Base-by-base conservation (phyloP, 2,888 invertebrate species). In the Ferrisia virgata region DNA sequence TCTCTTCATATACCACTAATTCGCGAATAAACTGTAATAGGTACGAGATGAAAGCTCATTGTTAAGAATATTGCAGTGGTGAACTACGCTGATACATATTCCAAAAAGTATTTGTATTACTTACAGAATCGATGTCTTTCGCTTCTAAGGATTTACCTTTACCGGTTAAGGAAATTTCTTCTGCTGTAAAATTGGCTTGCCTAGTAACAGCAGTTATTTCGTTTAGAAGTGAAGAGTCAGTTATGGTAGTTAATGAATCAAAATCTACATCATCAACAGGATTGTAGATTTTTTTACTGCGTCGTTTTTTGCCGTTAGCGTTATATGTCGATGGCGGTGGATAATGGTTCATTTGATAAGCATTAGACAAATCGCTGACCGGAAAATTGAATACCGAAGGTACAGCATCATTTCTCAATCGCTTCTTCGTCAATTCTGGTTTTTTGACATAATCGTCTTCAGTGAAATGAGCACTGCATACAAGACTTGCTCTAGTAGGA, bases 391-490 rank as follows among this genome's bases (percentile, higher is more conserved):
- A 81, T 53, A 81, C 43, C 15, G 81, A 53, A 0, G 81, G 81
- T 31, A 81, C 81, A 33, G 81, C 81, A 22, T 53, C 47, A 33
- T 31, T 53, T 47, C 43, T 58, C 18, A 81, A 18, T 13, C 81
- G 81, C 58, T 33, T 81, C 9, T 81, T 81, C 0, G 33, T 81
- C 53, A 53, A 47, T 58, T 47, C 81, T 13, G 81, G 81, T 18
- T 81, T 81, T 18, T 47, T 28, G 2, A 81, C 58, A n/a, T 81
- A 84, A 80, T 84, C 84, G 36, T 84, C 81, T 76, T 85, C 47
- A n/a, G 81, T 85, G 11, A 85, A 85, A 43, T 85, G 80, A 33
- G 80, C 81, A 72, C 58, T 85, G 22, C 85, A 85, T 13, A 85
- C 85, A 9, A 80, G 33, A 85, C 81, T 85, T 15, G 81, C 81